Percentiles rank a stretch among this genome's conserved stretches.
Conservation (phyloP, 2,888 invertebrate genomes). For the Drosophila aldrichi region DNA sequence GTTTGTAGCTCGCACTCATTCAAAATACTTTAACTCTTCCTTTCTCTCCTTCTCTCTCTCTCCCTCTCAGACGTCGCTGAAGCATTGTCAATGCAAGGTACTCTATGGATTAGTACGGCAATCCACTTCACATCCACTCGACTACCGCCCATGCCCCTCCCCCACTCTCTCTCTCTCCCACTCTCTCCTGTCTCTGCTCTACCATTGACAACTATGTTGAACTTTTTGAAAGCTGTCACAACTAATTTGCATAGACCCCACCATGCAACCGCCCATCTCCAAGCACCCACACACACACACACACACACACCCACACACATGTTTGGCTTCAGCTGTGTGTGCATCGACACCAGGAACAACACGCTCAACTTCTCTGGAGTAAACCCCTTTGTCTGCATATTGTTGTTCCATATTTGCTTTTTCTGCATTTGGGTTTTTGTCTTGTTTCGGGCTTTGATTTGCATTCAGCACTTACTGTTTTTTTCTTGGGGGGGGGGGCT, state of each 20-base stretch:
- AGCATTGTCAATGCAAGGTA: slow-evolving; percentile 35
- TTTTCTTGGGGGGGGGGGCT: background rate
- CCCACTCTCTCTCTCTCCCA: background rate
- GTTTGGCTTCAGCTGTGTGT: background rate
- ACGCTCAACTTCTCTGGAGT: background rate
- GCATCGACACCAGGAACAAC: background rate
- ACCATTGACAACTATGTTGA: slow-evolving; percentile 73
- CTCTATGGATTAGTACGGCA: slow-evolving; percentile 49
- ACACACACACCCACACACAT: background rate
- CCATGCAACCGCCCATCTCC: background rate
- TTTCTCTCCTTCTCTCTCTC: too few species aligned
- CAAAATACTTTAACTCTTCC: slow-evolving; percentile 8
- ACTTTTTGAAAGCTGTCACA: slow-evolving; percentile 79
- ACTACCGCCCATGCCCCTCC: background rate
- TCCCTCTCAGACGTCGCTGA: background rate
- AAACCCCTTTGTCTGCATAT: slow-evolving; percentile 17
- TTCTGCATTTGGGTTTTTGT: background rate
- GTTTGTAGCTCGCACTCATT: slow-evolving; percentile 44
- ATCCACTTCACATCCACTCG: slow-evolving; percentile 7
- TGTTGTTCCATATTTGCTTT: slow-evolving; percentile 47
- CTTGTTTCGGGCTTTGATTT: slow-evolving; percentile 51
- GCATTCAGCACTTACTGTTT: background rate
- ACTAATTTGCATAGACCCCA: slow-evolving; percentile 72
- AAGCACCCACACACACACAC: background rate
- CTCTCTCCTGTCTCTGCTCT: background rate